A percentile compares a stretch with the other conserved stretches of the same genome.
These are phyloP conservation scores for Pyrrhia umbra DNA, from an alignment of 2,888 invertebrate species.

Conservation along the genomic window DNA sequence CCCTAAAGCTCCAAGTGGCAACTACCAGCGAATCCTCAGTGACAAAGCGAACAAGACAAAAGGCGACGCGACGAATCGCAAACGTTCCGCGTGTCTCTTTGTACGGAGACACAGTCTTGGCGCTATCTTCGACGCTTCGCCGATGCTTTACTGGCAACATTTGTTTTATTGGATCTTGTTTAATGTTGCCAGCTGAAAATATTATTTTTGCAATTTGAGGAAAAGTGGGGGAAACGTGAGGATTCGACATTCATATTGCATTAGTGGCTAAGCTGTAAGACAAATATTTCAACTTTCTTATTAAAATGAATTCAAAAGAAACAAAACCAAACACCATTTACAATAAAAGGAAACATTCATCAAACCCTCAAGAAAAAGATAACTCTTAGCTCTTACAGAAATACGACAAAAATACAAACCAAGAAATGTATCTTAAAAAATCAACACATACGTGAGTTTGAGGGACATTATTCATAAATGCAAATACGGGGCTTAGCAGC, in stretches of 20 bases:
- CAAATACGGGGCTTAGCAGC: conserved; percentile 64
- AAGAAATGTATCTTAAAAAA: conserved; percentile 62
- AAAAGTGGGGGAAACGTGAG: neutral
- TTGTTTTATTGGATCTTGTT: conserved; percentile 40
- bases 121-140: conserved; percentile 33
- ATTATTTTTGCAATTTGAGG: neutral
- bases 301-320: neutral
- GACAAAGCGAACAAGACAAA: conserved; percentile 66
- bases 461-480: conserved; percentile 71
- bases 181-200: neutral
- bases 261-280: no score
- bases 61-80: conserved; percentile 56
- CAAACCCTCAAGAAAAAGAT: conserved; percentile 15
- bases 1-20: conserved; percentile 39
- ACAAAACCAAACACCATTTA: conserved; percentile 3
- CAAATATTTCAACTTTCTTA: no score
- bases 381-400: conserved; percentile 10
- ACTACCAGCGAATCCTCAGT: conserved; percentile 61
- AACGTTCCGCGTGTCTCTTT: conserved; percentile 44
- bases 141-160: conserved; percentile 24
- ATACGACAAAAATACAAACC: conserved; percentile 43
- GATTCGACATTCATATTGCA: no score
- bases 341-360: conserved; percentile 27
- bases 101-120: conserved; percentile 38
- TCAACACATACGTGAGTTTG: conserved; percentile 57